Evolutionary conservation across 2,888 invertebrate species (phyloP).

Genomic region (Cremastinae sp.): DNA sequence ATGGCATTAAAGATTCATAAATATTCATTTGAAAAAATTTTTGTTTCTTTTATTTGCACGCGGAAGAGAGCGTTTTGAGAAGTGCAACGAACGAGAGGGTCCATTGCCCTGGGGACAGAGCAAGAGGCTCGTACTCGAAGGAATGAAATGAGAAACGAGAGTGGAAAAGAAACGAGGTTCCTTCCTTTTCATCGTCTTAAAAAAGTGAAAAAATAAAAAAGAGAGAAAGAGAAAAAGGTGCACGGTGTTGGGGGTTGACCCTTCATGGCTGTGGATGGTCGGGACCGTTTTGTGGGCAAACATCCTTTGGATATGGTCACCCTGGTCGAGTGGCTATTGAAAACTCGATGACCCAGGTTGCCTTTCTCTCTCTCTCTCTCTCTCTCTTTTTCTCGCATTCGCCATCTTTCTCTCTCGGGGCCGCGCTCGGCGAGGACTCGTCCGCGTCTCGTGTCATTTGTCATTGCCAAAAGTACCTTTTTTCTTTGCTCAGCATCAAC

Average conservation of each 20-base stretch:
- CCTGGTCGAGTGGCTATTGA: conserved; percentile 69
- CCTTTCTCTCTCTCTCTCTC: conserved; percentile 19
- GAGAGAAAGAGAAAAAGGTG: conserved; percentile 30
- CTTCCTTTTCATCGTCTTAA: conserved; percentile 11
- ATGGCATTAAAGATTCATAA: conserved; percentile 36
- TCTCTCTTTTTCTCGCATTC: conserved; percentile 4
- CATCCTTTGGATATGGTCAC: conserved; percentile 69
- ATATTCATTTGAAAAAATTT: conserved; percentile 11
- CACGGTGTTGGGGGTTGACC: conserved; percentile 56
- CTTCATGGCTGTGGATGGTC: conserved; percentile 48
- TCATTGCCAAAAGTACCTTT: conserved; percentile 46
- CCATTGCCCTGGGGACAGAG: conserved; percentile 3
- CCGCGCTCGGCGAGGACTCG: neutral
- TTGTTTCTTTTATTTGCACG: conserved; percentile 3
- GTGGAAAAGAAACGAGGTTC: neutral
- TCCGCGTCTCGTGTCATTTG: conserved; percentile 54
- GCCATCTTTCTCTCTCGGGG: neutral
- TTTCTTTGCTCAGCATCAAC: conserved; percentile 22
- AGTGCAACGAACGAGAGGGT: conserved; percentile 32
- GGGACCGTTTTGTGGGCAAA: conserved; percentile 72
- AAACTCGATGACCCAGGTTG: conserved; percentile 55
- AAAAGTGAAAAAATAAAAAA: conserved; percentile 37
- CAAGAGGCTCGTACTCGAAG: neutral
- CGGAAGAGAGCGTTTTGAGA: conserved; percentile 9
- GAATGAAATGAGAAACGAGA: conserved; percentile 9